These are phyloP conservation scores for Lonchura striata DNA, from an alignment of 2,113 vertebrate species.

Conservation along the genomic window DNA sequence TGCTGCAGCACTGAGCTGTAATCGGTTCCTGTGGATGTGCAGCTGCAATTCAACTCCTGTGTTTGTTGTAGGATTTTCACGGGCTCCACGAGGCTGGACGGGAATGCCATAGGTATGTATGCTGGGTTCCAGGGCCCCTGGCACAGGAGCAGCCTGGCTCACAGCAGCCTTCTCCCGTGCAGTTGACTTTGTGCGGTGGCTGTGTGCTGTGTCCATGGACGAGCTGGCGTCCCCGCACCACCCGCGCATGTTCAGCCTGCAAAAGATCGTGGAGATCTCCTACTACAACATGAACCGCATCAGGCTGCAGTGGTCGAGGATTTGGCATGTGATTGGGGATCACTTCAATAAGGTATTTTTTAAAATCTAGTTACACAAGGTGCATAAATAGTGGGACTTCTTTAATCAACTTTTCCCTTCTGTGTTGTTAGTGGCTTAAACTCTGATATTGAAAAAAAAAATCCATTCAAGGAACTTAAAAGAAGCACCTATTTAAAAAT, in stretches of 20 bases:
- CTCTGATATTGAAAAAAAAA: not conserved
- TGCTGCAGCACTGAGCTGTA: not conserved
- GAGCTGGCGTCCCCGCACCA: conserved; percentile 94
- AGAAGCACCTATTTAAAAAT: not conserved
- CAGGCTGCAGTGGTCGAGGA: conserved; percentile 95
- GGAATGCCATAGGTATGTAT: conserved; percentile 91
- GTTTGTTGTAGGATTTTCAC: conserved; percentile 88
- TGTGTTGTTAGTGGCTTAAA: not conserved
- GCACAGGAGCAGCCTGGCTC: not conserved
- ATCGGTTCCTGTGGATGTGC: accelerated
- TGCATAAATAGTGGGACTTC: not conserved
- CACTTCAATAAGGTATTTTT: conserved; percentile 94
- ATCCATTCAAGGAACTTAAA: not conserved
- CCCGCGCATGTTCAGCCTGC: conserved; percentile 96
- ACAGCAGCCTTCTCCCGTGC: not conserved
- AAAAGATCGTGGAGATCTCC: conserved; percentile 98
- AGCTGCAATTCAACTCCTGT: not conserved
- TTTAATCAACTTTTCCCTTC: not conserved
- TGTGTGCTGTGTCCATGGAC: conserved; percentile 97
- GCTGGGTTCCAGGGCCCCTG: not conserved
- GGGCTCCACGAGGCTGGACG: conserved; percentile 93
- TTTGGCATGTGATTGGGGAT: conserved; percentile 97
- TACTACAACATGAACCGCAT: conserved; percentile 99
- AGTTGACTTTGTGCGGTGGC: conserved; percentile 98
- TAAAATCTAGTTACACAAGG: not conserved